Percentiles rank a stretch among this genome's conserved stretches.
Evolutionary conservation across 2,797 vertebrate species (phyloP).

Genomic region (Rhinatrema bivittatum): DNA sequence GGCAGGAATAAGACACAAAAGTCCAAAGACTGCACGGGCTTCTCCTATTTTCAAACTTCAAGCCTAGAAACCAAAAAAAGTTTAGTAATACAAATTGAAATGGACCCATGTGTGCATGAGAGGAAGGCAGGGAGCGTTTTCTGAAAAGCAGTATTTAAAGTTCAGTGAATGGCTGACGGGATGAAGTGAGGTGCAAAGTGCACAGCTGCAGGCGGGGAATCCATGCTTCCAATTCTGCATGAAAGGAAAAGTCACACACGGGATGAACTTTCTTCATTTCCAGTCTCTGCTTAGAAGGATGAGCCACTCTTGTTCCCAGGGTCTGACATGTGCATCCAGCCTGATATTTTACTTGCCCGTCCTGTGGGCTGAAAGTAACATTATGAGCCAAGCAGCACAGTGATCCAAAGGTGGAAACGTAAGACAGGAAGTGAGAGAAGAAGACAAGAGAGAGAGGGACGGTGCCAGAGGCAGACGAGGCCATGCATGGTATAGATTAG

Average conservation of each 20-base stretch:
- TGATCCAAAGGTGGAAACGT: constrained; percentile 55
- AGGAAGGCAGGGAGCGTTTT: constrained; percentile 40
- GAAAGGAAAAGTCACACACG: too few species aligned
- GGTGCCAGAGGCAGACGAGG: constrained; percentile 63
- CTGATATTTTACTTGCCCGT: constrained; percentile 58
- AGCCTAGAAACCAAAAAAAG: constrained; percentile 64
- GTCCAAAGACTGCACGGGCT: constrained; percentile 71
- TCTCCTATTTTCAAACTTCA: constrained; percentile 68
- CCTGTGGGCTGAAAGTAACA: constrained; percentile 51
- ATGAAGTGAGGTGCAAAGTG: constrained; percentile 21
- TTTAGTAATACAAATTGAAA: constrained; percentile 50
- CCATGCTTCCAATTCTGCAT: too few species aligned
- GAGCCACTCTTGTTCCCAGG: too few species aligned
- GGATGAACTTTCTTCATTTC: too few species aligned
- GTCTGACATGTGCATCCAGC: too few species aligned
- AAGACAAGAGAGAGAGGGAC: constrained; percentile 64
- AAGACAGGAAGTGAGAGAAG: too few species aligned
- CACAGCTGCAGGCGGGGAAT: too few species aligned
- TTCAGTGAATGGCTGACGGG: constrained; percentile 21
- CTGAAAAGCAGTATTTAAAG: constrained; percentile 61
- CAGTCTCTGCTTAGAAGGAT: too few species aligned
- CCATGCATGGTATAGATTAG: constrained; percentile 72
- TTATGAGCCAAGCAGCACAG: constrained; percentile 57
- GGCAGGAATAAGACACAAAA: constrained; percentile 33
- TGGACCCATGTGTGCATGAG: constrained; percentile 37